phyloP scores from a whole-genome alignment of 2,888 invertebrate genomes.

The Stomorhina lunata region DNA sequence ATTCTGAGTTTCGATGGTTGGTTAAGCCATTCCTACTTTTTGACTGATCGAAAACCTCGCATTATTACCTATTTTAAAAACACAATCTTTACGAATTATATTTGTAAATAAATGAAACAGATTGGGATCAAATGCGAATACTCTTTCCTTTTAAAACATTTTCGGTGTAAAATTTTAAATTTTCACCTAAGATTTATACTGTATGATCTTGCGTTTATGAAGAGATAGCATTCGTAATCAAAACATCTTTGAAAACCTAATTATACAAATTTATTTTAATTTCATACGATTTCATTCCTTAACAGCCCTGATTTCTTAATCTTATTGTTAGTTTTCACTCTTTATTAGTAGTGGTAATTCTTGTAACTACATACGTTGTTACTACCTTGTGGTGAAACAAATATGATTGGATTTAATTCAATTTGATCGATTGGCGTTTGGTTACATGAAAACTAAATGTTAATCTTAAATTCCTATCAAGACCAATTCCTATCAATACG shows the following conservation, averaged over 20 bases:
- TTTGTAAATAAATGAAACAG: too few species aligned
- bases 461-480: slow-evolving; percentile 30
- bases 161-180: too few species aligned
- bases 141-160: too few species aligned
- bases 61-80: too few species aligned
- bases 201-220: too few species aligned
- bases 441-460: slow-evolving; percentile 41
- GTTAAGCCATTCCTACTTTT: too few species aligned
- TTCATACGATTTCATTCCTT: background rate
- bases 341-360: slow-evolving; percentile 6
- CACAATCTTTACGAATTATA: too few species aligned
- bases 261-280: background rate
- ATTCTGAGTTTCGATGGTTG: too few species aligned
- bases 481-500: background rate
- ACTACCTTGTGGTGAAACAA: slow-evolving; percentile 36
- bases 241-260: background rate
- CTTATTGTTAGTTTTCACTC: background rate
- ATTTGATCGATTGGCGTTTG: slow-evolving; percentile 55
- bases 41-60: too few species aligned
- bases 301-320: background rate
- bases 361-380: slow-evolving; percentile 19
- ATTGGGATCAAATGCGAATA: too few species aligned
- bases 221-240: too few species aligned
- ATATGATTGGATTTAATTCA: slow-evolving; percentile 43
- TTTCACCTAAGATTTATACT: too few species aligned